Conservation (phyloP, 2,113 vertebrate genomes). For the Esox niger region DNA sequence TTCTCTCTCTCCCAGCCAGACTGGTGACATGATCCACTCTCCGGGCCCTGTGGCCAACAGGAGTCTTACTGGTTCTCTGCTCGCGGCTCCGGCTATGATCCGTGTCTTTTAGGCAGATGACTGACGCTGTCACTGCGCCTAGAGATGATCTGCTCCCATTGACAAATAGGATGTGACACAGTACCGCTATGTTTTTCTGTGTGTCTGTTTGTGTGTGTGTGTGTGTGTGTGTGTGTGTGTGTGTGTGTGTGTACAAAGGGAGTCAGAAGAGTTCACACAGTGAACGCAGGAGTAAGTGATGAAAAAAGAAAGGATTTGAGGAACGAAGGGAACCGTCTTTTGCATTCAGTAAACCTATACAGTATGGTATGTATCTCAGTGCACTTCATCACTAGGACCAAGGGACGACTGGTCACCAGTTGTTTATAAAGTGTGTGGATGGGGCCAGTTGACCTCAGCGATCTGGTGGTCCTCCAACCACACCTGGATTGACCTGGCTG, state of each 20-base stretch:
- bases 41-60: constrained; percentile 56
- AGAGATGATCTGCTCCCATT: constrained; percentile 33
- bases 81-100: constrained; percentile 68
- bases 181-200: constrained; percentile 11
- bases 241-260: neutral
- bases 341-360: neutral
- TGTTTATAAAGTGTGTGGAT: too few relatives aligned
- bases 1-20: constrained; percentile 26
- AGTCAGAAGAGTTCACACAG: too few relatives aligned
- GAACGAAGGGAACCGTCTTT: neutral
- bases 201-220: neutral
- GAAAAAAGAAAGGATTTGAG: neutral
- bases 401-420: too few relatives aligned
- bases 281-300: neutral
- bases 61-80: constrained; percentile 52
- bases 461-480: too few relatives aligned
- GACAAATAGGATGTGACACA: constrained; percentile 66
- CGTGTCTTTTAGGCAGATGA: constrained; percentile 70
- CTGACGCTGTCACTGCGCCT: constrained; percentile 69
- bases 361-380: too few relatives aligned
- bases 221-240: neutral
- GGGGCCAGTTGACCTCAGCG: too few relatives aligned
- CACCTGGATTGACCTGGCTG: too few relatives aligned
- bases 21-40: constrained; percentile 68
- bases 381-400: too few relatives aligned